Evolutionary conservation across 2,797 vertebrate genomes (phyloP), one percentile per base, ranked within the genome.

Genomic region (Acanthiza pusilla): DNA sequence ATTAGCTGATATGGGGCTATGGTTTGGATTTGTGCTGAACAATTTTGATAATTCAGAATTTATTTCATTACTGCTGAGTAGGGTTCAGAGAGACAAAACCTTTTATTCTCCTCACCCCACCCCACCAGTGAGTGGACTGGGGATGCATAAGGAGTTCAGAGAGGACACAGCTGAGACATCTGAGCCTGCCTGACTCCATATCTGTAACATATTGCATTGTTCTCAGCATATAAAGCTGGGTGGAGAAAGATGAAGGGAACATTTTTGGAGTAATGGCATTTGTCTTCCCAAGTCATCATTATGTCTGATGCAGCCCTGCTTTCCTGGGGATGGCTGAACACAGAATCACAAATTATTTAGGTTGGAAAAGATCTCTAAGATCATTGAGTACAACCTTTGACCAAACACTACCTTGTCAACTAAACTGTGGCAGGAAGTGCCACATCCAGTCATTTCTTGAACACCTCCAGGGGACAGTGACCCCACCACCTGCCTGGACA

Each of bases 211-310:
- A 38, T 3, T 32, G 22, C 0, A 0, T 30, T 23, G 32, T 54
- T 18, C 21, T 61, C 65, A 27, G 13, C 20, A 27, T 7, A 12
- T 20, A 51, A 55, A 66, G 4, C 13, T 76, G 27, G 9, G 8
- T n/a, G 16, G 36, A 76, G 36, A 51, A 71, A 34, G 12, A 48
- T n/a, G 23, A 62, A 57, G 3, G 5, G 8, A 58, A 30, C 12
- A 27, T 1, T 0, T 51, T 71, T 16, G 13, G 17, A 67, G n/a
- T 14, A 1, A 51, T 16, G 6, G 13, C 1, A 2, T 42, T 47
- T 26, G 7, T 42, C 58, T 53, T 76, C 23, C 19, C 26, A 61
- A 47, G 54, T 43, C 16, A 67, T 8, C 1, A 2, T 27, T 34
- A 48, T 2, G 4, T 16, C 7, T 36, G 36, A 58, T 3, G 13